Conservation (phyloP, 2,797 vertebrate species). For the Ptychobarbus kaznakovi region DNA sequence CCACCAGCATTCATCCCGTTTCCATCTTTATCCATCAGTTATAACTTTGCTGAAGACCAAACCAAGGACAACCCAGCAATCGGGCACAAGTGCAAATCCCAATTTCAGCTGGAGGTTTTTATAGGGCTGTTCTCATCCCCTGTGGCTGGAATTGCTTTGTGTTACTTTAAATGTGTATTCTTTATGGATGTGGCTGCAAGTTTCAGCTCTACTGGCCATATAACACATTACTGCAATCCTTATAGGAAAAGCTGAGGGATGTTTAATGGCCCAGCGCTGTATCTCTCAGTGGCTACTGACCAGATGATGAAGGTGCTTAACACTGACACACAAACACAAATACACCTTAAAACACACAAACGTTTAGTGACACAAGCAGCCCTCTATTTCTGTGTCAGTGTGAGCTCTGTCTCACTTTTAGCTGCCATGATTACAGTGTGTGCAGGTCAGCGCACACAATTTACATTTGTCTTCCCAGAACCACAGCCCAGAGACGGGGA, state of each 20-base stretch:
- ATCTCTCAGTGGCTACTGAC: conserved; percentile 55
- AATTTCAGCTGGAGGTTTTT: conserved; percentile 70
- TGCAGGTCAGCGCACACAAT: conserved; percentile 52
- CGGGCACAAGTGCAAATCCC: conserved; percentile 53
- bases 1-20: conserved; percentile 7
- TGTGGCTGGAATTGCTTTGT: conserved; percentile 73
- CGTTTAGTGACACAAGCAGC: conserved; percentile 30
- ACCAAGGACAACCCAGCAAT: conserved; percentile 39
- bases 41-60: conserved; percentile 42
- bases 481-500: conserved; percentile 1
- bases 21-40: conserved; percentile 30
- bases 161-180: conserved; percentile 74
- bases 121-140: conserved; percentile 67
- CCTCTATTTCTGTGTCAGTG: conserved; percentile 55
- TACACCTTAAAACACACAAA: conserved; percentile 34
- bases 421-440: conserved; percentile 45
- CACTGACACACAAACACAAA: conserved; percentile 46
- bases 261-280: conserved; percentile 58
- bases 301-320: conserved; percentile 62
- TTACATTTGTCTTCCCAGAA: conserved; percentile 50
- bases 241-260: conserved; percentile 47
- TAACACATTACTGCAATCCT: conserved; percentile 55
- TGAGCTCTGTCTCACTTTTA: conserved; percentile 22
- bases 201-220: conserved; percentile 53
- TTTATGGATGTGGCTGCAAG: conserved; percentile 62